These are phyloP conservation scores for Pterobdella sp. DNA, from an alignment of 2,888 invertebrate genomes.

Conservation along the genomic window DNA sequence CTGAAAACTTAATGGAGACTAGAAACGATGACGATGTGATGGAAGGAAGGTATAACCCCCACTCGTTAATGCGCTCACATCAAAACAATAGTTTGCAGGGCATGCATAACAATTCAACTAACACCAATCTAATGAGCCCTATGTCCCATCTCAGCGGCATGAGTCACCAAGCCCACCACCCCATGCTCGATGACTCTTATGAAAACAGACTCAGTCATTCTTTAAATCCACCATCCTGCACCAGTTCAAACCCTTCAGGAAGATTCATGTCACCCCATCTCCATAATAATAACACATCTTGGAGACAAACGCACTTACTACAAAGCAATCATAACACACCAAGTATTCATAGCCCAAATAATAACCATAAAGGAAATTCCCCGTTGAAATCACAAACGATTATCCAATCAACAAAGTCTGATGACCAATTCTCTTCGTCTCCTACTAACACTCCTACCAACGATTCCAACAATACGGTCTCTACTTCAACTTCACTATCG, in stretches of 20 bases:
- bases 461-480: slow-evolving; percentile 2
- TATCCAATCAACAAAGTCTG: background rate
- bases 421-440: background rate
- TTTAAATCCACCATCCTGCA: background rate
- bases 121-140: background rate
- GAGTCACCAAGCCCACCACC: slow-evolving; percentile 2
- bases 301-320: background rate
- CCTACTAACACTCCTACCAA: background rate
- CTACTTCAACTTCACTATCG: background rate
- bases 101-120: background rate
- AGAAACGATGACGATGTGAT: background rate
- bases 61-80: background rate
- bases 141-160: background rate
- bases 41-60: slow-evolving; percentile 10
- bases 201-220: background rate
- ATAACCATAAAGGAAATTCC: background rate
- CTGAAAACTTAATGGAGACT: background rate
- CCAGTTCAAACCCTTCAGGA: background rate
- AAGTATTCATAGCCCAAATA: background rate
- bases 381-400: background rate
- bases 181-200: background rate
- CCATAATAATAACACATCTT: background rate
- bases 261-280: background rate
- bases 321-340: background rate
- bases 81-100: background rate